Evolutionary conservation across 2,113 vertebrate species (phyloP).

Genomic region (Nothoprocta pentlandii): DNA sequence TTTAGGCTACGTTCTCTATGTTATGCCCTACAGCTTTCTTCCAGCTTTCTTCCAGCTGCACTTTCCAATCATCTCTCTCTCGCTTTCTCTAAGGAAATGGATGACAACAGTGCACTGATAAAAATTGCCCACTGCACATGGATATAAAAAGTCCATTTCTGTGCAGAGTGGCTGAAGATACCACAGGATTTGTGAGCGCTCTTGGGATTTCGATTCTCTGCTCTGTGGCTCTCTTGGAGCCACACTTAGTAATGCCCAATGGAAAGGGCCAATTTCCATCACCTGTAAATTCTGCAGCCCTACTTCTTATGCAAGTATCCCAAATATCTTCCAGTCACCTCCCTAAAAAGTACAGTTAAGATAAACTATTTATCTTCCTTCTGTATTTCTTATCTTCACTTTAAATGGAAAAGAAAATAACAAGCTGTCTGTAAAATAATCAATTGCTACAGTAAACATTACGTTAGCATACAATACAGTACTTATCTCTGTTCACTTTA

Average conservation of each 20-base stretch:
- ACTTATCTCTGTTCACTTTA: constrained; percentile 51
- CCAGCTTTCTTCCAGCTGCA: neutral
- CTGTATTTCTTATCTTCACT: constrained; percentile 49
- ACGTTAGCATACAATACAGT: constrained; percentile 32
- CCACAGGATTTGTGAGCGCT: neutral
- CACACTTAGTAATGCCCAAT: neutral
- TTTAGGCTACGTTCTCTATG: neutral
- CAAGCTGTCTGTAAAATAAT: constrained; percentile 50
- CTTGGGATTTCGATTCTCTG: neutral
- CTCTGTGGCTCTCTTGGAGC: neutral
- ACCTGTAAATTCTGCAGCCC: neutral
- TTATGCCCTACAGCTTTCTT: neutral
- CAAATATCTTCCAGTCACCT: constrained; percentile 35
- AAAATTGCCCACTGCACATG: neutral
- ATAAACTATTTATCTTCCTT: constrained; percentile 23
- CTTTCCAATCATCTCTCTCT: neutral
- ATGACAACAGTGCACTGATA: neutral
- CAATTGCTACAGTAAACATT: constrained; percentile 63
- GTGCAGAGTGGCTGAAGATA: neutral
- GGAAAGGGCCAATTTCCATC: neutral
- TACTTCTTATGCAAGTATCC: constrained; percentile 11
- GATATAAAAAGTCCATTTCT: neutral
- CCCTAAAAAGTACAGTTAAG: constrained; percentile 31
- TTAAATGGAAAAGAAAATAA: constrained; percentile 64
- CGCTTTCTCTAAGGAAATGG: neutral